phyloP scores from a whole-genome alignment of 2,888 invertebrate genomes.

The Miltochrista miniata region DNA sequence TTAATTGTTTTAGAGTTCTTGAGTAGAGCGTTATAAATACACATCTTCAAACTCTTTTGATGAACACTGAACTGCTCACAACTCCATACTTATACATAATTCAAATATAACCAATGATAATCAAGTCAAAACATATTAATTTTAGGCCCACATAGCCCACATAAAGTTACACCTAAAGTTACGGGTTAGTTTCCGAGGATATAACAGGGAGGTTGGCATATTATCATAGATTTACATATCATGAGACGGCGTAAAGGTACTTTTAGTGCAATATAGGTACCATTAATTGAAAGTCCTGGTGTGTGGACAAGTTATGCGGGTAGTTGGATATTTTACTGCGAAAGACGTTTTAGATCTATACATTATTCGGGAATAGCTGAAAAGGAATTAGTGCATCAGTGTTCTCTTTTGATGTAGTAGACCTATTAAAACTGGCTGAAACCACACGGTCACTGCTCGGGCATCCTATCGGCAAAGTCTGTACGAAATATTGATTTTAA shows the following conservation, averaged over 20 bases:
- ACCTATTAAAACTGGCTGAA: no score
- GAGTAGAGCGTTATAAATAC: no score
- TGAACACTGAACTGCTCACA: not conserved
- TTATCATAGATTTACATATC: slow-evolving; percentile 74
- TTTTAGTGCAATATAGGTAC: slow-evolving; percentile 10
- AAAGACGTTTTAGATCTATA: not conserved
- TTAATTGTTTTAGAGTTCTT: no score
- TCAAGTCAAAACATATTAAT: slow-evolving; percentile 77
- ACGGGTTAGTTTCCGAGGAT: slow-evolving; percentile 60
- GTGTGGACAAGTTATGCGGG: slow-evolving; percentile 10
- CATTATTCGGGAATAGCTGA: no score
- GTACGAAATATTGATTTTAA: no score
- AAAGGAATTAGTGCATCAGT: no score
- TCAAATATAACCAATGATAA: slow-evolving; percentile 49
- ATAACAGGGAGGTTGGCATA: slow-evolving; percentile 56
- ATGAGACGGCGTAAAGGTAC: slow-evolving; percentile 35
- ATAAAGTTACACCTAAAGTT: slow-evolving; percentile 68
- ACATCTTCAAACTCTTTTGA: not conserved
- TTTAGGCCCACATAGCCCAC: slow-evolving; percentile 73
- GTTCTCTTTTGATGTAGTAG: no score
- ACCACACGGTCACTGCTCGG: no score
- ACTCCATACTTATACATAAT: slow-evolving; percentile 9
- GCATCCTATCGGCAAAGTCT: no score
- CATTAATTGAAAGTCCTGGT: slow-evolving; percentile 14
- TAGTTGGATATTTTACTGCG: slow-evolving; percentile 5